Base-by-base conservation (phyloP, 2,113 vertebrate species). In the Apus apus region DNA sequence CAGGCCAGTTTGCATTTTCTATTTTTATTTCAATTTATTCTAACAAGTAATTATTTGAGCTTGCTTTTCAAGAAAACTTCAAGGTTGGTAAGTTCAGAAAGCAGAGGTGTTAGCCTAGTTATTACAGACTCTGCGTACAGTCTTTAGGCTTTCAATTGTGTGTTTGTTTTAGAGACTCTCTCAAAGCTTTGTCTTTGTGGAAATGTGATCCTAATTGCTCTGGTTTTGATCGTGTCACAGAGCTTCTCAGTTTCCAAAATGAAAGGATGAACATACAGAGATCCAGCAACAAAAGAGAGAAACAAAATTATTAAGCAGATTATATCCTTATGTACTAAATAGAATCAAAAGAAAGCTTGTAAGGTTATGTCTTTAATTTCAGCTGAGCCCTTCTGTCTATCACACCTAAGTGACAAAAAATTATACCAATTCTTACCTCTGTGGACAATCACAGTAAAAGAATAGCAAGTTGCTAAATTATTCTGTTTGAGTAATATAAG, bases 261-360 rank as follows among this genome's bases (percentile, higher is more conserved):
- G 29, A 91, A 87, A 85, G 26, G 51, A 95, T 89, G n/a, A 85
- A 79, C 89, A 79, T 36, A 43, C 27, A 83, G 43, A 36, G 25
- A 76, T 85, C 56, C 72, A 83, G 80, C 30, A 96, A 82, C 10
- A 87, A 48, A 90, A 92, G 70, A 85, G 58, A 96, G 71, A 91
- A 77, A 60, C 46, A 88, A 89, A 83, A 70, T 85, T 95, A 95
- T 70, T 20, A 60, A 83, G 64, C 23, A 66, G 65, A 48, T 64
- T 1, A 57, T 70, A 46, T 66, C 36, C 29, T 82, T 85, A 48
- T 54, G 3, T 83, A 51, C 54, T 85, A 87, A 85, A 85, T 91
- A 79, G 76, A 89, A 85, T 82, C 77, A 82, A 93, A 96, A 84
- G 64, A 85, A n/a, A 85, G 6, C 34, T 87, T 95, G 32, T 85